Evolutionary conservation across 2,888 invertebrate genomes (phyloP).

Genomic region (Drosophila lacicola): DNA sequence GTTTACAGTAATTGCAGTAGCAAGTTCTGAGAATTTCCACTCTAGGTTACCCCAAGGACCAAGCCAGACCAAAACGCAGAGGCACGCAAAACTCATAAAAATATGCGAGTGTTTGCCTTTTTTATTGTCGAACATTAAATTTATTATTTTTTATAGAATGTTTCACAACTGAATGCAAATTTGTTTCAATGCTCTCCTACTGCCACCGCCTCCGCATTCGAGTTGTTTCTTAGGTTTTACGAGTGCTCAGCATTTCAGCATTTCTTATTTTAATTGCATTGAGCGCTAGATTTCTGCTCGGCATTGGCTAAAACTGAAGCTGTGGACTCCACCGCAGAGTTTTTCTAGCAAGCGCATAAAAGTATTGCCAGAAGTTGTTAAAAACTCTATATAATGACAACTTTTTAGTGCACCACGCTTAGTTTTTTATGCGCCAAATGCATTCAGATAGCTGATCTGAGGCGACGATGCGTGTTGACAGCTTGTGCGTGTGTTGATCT

Average conservation of each 20-base stretch:
- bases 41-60: slow-evolving; percentile 15
- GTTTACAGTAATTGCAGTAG: slow-evolving; percentile 73
- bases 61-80: slow-evolving; percentile 9
- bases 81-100: slow-evolving; percentile 75
- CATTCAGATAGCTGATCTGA: background rate
- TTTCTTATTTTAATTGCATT: slow-evolving; percentile 67
- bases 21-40: slow-evolving; percentile 57
- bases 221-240: slow-evolving; percentile 46
- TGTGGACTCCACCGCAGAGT: slow-evolving; percentile 9
- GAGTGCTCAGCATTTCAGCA: slow-evolving; percentile 51
- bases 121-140: slow-evolving; percentile 80
- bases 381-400: slow-evolving; percentile 68
- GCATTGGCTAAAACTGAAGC: slow-evolving; percentile 14
- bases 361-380: slow-evolving; percentile 61
- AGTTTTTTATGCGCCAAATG: slow-evolving; percentile 33
- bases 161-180: slow-evolving; percentile 81
- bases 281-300: slow-evolving; percentile 26
- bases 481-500: slow-evolving; percentile 12
- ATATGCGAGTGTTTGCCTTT: slow-evolving; percentile 69
- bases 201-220: slow-evolving; percentile 13
- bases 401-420: slow-evolving; percentile 38
- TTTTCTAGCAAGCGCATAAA: slow-evolving; percentile 57
- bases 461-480: slow-evolving; percentile 19
- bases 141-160: slow-evolving; percentile 80
- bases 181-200: slow-evolving; percentile 41